Conservation (phyloP, 1,140 invertebrate species). For the Brachionus asplanchnoidis region DNA sequence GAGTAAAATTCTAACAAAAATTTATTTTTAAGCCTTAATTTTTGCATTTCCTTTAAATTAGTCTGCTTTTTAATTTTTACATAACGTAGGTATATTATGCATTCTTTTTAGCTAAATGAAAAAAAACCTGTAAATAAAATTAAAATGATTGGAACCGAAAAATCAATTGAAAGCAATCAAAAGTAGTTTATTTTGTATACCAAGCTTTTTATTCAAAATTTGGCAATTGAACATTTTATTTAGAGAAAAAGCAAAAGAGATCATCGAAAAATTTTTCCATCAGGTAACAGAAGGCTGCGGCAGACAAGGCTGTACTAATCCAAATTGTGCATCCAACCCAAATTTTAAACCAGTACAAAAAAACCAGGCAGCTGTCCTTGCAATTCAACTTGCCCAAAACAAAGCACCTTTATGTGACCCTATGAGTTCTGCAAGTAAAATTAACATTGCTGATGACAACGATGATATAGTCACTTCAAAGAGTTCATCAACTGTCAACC, state of each 20-base stretch:
- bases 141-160: slow-evolving; percentile 14
- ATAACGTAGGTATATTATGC: background rate
- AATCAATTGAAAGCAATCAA: background rate
- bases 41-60: background rate
- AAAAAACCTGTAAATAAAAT: background rate
- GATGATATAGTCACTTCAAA: slow-evolving; percentile 40
- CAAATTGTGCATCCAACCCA: slow-evolving; percentile 75
- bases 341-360: slow-evolving; percentile 46
- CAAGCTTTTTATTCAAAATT: background rate
- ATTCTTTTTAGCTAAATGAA: background rate
- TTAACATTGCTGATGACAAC: slow-evolving; percentile 38
- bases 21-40: background rate
- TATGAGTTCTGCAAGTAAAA: slow-evolving; percentile 63
- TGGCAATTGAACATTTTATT: background rate
- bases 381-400: slow-evolving; percentile 75
- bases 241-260: slow-evolving; percentile 64
- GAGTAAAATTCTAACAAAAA: background rate
- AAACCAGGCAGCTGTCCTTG: slow-evolving; percentile 81
- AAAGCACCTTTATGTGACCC: slow-evolving; percentile 77
- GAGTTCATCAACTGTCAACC: slow-evolving; percentile 2
- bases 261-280: slow-evolving; percentile 86
- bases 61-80: background rate
- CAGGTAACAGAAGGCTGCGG: slow-evolving; percentile 84
- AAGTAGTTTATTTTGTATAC: background rate
- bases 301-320: slow-evolving; percentile 74